Percentiles rank a stretch among this genome's conserved stretches.
These are phyloP conservation scores for Ectemnius cavifrons DNA, from an alignment of 2,888 invertebrate species.

Conservation along the genomic window DNA sequence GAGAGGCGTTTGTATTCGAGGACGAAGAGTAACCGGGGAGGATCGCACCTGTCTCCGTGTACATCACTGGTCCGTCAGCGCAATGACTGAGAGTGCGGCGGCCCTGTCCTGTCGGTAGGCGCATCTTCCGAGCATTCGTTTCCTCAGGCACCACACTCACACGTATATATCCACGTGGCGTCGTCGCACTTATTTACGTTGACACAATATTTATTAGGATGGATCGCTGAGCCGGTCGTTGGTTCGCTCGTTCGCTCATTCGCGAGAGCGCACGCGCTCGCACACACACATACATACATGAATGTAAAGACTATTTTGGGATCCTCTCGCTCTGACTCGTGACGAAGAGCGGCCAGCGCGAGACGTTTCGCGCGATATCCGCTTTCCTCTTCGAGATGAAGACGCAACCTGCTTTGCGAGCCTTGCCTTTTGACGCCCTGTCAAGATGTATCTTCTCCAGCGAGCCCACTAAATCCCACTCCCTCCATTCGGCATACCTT, in stretches of 20 bases:
- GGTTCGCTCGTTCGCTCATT: conserved; percentile 68
- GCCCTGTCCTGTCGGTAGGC: conserved; percentile 36
- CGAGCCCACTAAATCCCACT: background rate
- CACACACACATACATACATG: conserved; percentile 24
- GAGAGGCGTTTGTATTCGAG: too few relatives aligned
- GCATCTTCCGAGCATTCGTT: conserved; percentile 38
- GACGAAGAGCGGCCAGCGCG: conserved; percentile 37
- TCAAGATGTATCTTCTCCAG: conserved; percentile 24
- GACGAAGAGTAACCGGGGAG: conserved; percentile 35
- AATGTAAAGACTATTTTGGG: conserved; percentile 20
- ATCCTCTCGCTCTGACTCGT: conserved; percentile 19
- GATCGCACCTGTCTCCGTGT: conserved; percentile 75
- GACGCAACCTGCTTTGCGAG: conserved; percentile 51
- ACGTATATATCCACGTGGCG: conserved; percentile 59
- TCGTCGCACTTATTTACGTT: conserved; percentile 76
- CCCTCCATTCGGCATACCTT: too few relatives aligned
- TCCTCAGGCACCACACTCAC: background rate
- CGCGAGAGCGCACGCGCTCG: conserved; percentile 50
- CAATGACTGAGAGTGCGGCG: conserved; percentile 61
- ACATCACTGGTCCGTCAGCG: conserved; percentile 73
- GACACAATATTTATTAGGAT: conserved; percentile 78
- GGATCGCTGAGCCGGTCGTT: conserved; percentile 74
- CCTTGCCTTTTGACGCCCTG: conserved; percentile 45
- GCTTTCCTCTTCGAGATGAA: conserved; percentile 55
- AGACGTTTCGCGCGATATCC: conserved; percentile 46